phyloP scores from a whole-genome alignment of 2,113 vertebrate genomes.

The Heterochromis multidens region DNA sequence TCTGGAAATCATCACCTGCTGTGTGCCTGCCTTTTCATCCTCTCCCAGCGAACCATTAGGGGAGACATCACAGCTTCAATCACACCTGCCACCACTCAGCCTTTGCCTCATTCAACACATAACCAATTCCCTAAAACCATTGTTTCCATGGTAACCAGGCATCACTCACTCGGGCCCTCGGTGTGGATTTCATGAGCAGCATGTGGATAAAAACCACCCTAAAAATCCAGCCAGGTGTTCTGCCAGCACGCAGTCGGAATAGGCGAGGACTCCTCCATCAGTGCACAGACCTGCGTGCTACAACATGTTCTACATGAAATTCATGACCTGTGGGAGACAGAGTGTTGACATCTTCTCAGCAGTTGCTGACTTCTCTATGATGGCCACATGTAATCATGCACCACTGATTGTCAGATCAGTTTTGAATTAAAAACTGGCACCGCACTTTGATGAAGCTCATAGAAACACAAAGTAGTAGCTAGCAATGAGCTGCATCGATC shows the following conservation, averaged over 20 bases:
- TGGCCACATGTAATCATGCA: background rate
- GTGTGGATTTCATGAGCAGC: constrained; percentile 31
- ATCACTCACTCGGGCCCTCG: background rate
- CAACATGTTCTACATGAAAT: constrained; percentile 29
- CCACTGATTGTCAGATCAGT: background rate
- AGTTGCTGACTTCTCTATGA: constrained; percentile 1
- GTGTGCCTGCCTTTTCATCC: constrained; percentile 30
- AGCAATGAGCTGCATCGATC: background rate
- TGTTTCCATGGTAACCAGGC: constrained; percentile 62
- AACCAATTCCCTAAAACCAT: constrained; percentile 28
- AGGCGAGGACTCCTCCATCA: background rate
- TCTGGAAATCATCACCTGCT: constrained; percentile 16
- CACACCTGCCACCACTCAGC: constrained; percentile 53
- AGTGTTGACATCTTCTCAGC: constrained; percentile 13
- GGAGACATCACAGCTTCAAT: constrained; percentile 49
- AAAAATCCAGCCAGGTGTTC: background rate
- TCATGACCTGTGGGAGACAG: background rate
- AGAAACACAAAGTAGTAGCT: background rate
- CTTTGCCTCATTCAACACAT: constrained; percentile 41
- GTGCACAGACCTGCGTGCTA: background rate
- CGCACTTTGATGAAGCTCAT: background rate
- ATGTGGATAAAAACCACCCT: constrained; percentile 32
- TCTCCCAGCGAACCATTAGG: constrained; percentile 36
- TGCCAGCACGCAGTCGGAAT: constrained; percentile 7
- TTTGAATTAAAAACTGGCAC: background rate